Base-by-base conservation (phyloP, 2,888 invertebrate species). In the Baronia brevicornis region DNA sequence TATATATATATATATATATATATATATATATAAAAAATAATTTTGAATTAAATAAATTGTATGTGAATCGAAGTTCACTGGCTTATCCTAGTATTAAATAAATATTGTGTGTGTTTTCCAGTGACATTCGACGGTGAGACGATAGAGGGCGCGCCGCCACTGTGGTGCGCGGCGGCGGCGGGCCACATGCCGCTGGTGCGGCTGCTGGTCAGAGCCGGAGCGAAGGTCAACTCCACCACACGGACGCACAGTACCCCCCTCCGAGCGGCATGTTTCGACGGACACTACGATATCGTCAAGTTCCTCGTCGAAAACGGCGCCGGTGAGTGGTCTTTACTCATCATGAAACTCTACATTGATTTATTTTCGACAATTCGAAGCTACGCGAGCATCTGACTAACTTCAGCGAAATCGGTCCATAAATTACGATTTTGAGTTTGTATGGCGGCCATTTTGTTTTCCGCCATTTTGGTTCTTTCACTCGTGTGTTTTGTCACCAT, bases 141-240 rank as follows among this genome's bases (percentile, higher is more conserved):
- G 44, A 97, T 98, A 66, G 96, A 97, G 70, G 96, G 94, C 46
- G 97, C 97, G 1, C 96, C 97, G 6, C 96, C 98, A 0, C 78
- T 98, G 24, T 98, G 98, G 98, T 97, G 97, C 75, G 98, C 98
- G 8, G 95, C 97, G 1, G 98, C 98, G 1, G 97, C 97, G 0
- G 98, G 98, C 15, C 95, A 97, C 79, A 70, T 95, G 49, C 88
- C 91, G 28, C 90, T 97, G 43, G 97, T 97, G 11, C 90, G 91
- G 66, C 87, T 95, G 60, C 84, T 98, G 47, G 91, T 97, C 22
- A 89, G 89, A 47, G 90, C 92, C 41, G 93, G 94, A 26, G 97
- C 97, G 31, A 91, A 92, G 60, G 95, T 98, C 33, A 98, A 98
- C 85, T 94, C 95, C 46, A 96, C 95, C 25, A 98, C 97, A 5